Evolutionary conservation across 2,797 vertebrate genomes (phyloP), one percentile per base, ranked within the genome.

Genomic region (Mycteria americana): DNA sequence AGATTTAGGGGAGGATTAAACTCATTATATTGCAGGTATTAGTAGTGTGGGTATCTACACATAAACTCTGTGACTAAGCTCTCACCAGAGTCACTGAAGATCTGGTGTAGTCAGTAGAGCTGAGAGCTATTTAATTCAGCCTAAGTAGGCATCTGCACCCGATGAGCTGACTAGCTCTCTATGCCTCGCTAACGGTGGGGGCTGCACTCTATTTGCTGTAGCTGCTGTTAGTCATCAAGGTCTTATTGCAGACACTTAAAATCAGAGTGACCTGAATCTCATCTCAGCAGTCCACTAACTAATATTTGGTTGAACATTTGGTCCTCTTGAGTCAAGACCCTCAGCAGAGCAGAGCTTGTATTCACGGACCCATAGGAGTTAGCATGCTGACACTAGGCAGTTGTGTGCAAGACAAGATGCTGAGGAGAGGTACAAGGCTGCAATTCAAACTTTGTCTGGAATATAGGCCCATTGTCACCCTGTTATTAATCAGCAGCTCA

Each of bases 181-280:
- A 4, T 6, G 12, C 10, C 25, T 14, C 2, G 1, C 35, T 56
- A 22, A 18, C 9, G 7, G 7, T 3, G 2, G 48, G 45, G 60
- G 16, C 37, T 88, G 18, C 18, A 5, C 19, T 77, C 28, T 30
- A 1, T 33, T 63, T 81, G 50, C 46, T 67, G 8, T 48, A 73
- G 28, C 14, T 69, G n/a, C 33, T 70, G 3, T 78, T 57, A 88
- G 33, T 78, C 51, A 46, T 35, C 56, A 57, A 18, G 6, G 25
- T 69, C 31, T 54, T 85, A 37, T 0, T 48, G 25, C 13, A 70
- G 64, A 48, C 31, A 22, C 9, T 51, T 76, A 57, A 87, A 89
- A 70, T 33, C 46, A 43, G 9, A 6, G 10, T 63, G 33, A 70
- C 48, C 14, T 33, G 17, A 80, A 50, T 53, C 7, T 88, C 46